Base-by-base conservation (phyloP, 23 tunicate species). In the Styela clava region DNA sequence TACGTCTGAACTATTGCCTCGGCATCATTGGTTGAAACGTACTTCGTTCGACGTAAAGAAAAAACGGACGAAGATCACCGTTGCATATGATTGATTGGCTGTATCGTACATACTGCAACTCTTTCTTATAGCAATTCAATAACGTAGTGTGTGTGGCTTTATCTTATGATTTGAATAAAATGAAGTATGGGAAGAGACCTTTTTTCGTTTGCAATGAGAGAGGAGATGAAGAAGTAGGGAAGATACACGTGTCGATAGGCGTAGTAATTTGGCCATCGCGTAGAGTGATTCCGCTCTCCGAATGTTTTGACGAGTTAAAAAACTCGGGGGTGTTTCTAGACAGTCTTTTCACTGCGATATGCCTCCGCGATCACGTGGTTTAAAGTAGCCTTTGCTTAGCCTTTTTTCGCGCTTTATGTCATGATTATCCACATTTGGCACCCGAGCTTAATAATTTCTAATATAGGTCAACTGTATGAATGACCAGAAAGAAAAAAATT, bases 341-440 rank as follows among this genome's bases (percentile, higher is more conserved):
- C 56, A 12, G 56, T 44, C 56, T 44, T 34, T 71, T 71, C 35
- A 71, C 77, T 3, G 35, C 77, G 37, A 34, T 71, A 34, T 71
- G 77, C 77, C 77, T 71, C 77, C 77, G 77, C 77, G 32, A 71
- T 71, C 77, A 71, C 77, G 77, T 71, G 77, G 12, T 71, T 71
- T 71, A 71, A 71, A 71, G 32, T 33, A 33, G 35, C 35, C 77
- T 28, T 26, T 22, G 29, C 77, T 71, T 28, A 71, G 16, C 35
- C 77, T 35, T 71, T 71, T 71, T 71, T 71, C 34, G 34, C 12
- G 7, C 9, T 12, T 44, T 44, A 44, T 44, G 56, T 12, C 12
- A 44, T 44, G 56, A 44, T 44, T 44, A 44, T 44, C 56, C 7
- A 44, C 56, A 44, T 44, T 44, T 44, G 56, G 12, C 56, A 44